Evolutionary conservation across 92 coral and sea anemone genomes (phyloP).

Genomic region (Parazoanthus swiftii): DNA sequence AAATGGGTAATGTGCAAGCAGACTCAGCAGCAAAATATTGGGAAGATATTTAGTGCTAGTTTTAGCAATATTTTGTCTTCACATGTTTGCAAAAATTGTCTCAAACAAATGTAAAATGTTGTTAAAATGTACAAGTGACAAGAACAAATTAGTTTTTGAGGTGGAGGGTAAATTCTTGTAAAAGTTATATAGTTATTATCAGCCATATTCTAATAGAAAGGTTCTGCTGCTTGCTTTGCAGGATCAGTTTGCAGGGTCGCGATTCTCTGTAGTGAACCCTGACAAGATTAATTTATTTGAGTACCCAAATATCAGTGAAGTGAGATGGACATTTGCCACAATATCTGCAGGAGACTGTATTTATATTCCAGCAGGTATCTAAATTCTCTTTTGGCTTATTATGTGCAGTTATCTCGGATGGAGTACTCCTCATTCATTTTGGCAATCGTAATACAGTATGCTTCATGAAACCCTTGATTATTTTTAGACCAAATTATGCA

Average conservation of each 20-base stretch:
- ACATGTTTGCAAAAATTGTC: no score
- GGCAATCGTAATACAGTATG: no score
- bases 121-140: background rate
- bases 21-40: background rate
- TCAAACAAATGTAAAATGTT: no score
- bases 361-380: conserved; percentile 88
- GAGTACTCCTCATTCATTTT: no score
- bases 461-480: no score
- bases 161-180: background rate
- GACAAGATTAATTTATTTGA: conserved; percentile 37
- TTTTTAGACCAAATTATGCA: no score
- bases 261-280: conserved; percentile 76
- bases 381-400: no score
- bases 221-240: conserved; percentile 23
- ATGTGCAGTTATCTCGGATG: no score
- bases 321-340: conserved; percentile 91
- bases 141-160: no score
- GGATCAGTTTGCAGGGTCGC: conserved; percentile 79
- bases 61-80: no score
- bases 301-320: conserved; percentile 78
- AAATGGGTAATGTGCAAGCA: background rate
- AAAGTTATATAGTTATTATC: no score
- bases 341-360: conserved; percentile 92
- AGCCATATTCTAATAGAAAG: no score
- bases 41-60: background rate